Evolutionary conservation across 2,888 invertebrate species (phyloP).

Genomic region (Onthophagus sagittarius): DNA sequence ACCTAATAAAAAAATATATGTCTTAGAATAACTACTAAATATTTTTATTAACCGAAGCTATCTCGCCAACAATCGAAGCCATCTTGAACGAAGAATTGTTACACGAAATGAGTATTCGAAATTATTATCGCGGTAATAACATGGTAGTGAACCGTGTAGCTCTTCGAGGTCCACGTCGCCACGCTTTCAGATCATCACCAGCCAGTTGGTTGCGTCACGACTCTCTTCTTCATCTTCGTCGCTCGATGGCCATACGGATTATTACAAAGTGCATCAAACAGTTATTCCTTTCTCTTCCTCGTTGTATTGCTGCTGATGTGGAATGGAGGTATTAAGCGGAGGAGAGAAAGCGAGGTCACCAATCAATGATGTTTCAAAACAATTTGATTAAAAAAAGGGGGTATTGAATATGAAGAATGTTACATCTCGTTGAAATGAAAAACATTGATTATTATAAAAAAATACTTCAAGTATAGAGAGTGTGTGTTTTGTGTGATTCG

Average conservation of each 20-base stretch:
- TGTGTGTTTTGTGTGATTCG: too few relatives aligned
- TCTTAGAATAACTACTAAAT: too few relatives aligned
- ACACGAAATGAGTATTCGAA: constrained; percentile 41
- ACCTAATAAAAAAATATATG: background rate
- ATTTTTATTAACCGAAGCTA: constrained; percentile 17
- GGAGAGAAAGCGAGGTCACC: background rate
- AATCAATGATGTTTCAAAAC: background rate
- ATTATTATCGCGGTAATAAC: constrained; percentile 44
- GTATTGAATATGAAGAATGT: background rate
- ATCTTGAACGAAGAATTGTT: constrained; percentile 41
- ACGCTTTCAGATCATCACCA: constrained; percentile 35
- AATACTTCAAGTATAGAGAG: too few relatives aligned
- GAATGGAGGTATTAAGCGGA: background rate
- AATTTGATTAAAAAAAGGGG: constrained; percentile 3
- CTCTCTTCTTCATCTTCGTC: constrained; percentile 21
- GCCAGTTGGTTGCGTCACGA: constrained; percentile 29
- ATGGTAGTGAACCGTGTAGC: constrained; percentile 29
- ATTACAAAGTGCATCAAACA: background rate
- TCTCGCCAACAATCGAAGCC: constrained; percentile 31
- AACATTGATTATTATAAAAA: too few relatives aligned
- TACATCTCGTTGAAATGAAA: too few relatives aligned
- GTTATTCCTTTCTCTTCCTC: background rate
- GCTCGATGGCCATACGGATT: background rate
- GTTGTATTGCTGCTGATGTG: background rate
- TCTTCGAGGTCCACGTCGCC: constrained; percentile 24